Evolutionary conservation across 2,888 invertebrate species (phyloP).

Genomic region (Agrochola lychnidis): DNA sequence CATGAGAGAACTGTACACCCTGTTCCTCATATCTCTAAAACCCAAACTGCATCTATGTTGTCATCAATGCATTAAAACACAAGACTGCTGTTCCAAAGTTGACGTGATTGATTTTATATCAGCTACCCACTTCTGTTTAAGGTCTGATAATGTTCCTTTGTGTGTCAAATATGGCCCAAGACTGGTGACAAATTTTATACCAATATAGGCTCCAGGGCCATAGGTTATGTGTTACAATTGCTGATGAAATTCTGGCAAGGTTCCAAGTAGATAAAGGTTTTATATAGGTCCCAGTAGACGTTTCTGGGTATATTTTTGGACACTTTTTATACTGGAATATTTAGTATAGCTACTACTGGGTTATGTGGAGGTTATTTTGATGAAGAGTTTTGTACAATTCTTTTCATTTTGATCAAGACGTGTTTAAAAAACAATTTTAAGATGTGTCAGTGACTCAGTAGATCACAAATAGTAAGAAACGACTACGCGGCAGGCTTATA

Average conservation of each 20-base stretch:
- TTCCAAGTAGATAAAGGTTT: constrained; percentile 52
- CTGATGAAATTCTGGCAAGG: constrained; percentile 43
- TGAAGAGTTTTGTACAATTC: background rate
- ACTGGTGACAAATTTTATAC: constrained; percentile 35
- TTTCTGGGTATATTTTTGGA: constrained; percentile 12
- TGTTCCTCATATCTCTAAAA: no score
- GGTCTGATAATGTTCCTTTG: constrained; percentile 58
- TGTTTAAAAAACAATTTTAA: no score
- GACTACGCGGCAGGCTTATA: no score
- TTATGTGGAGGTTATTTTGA: background rate
- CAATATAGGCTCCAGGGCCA: constrained; percentile 27
- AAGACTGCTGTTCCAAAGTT: constrained; percentile 11
- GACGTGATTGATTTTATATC: constrained; percentile 45
- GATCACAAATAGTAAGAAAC: no score
- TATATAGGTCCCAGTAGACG: constrained; percentile 29
- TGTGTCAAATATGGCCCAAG: constrained; percentile 54
- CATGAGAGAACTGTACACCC: no score
- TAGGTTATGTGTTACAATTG: constrained; percentile 45
- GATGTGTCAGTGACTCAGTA: no score
- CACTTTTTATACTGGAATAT: background rate
- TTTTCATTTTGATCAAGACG: background rate
- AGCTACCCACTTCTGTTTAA: constrained; percentile 25
- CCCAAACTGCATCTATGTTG: constrained; percentile 2
- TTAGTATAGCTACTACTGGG: background rate
- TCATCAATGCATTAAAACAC: constrained; percentile 5